Conservation (phyloP, 2,888 invertebrate species). For the Pherbina coryleti region DNA sequence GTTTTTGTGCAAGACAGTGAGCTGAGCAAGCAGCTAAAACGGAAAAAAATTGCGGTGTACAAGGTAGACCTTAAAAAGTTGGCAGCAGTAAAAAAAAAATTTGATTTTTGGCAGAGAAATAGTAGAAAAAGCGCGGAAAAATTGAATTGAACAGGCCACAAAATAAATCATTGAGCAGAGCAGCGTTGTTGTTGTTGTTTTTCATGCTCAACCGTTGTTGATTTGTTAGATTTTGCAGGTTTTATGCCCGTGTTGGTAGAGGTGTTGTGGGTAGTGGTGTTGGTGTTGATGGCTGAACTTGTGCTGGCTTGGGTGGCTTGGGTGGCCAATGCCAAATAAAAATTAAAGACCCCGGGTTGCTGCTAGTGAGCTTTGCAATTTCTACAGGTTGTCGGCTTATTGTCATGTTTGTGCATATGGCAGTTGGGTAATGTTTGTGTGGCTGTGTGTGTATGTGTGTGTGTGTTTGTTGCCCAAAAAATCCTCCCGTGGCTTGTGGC, state of each 20-base stretch:
- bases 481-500: neutral
- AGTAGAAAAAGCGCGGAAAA: neutral
- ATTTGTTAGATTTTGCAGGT: constrained; percentile 5
- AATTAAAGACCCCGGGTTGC: neutral
- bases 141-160: constrained; percentile 22
- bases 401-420: neutral
- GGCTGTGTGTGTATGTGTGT: neutral
- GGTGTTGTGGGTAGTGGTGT: neutral
- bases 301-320: neutral
- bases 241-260: neutral
- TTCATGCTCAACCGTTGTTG: constrained; percentile 28
- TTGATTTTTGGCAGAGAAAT: neutral
- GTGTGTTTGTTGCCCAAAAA: neutral
- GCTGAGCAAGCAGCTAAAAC: neutral
- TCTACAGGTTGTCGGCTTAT: constrained; percentile 8
- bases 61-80: no score
- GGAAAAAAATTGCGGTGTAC: no score
- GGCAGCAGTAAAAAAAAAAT: neutral
- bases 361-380: neutral
- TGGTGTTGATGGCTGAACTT: neutral
- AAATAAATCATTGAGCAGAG: constrained; percentile 24
- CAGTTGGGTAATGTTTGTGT: neutral
- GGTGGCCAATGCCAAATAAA: neutral
- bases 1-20: neutral
- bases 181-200: constrained; percentile 3